Conservation (phyloP, 2,113 vertebrate genomes). For the Mirza zaza region DNA sequence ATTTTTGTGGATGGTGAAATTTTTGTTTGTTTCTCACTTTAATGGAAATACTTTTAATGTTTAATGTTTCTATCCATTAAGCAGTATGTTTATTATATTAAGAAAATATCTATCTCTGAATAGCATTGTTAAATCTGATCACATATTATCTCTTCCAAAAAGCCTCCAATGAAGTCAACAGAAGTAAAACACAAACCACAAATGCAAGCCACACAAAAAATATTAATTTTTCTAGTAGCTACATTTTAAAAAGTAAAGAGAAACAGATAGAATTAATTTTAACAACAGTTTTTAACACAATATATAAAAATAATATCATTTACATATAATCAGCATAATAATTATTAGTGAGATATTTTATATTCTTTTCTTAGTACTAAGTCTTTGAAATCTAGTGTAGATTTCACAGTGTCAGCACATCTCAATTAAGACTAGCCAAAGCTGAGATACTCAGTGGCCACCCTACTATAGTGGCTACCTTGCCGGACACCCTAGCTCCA, state of each 20-base stretch:
- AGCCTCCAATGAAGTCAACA: neutral
- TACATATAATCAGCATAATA: neutral
- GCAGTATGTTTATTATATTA: neutral
- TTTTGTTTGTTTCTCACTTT: neutral
- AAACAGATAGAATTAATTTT: neutral
- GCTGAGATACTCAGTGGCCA: neutral
- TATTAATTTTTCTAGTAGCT: conserved; percentile 29
- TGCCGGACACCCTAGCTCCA: neutral
- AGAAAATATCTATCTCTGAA: neutral
- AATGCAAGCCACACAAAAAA: neutral
- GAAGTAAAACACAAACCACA: neutral
- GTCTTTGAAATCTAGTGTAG: neutral
- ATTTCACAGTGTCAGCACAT: neutral
- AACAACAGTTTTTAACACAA: neutral
- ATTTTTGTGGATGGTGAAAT: neutral
- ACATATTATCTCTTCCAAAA: neutral
- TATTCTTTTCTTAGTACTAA: neutral
- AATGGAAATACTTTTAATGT: neutral
- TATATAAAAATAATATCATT: neutral
- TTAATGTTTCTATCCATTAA: conserved; percentile 16
- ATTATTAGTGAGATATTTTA: neutral
- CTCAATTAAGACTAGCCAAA: neutral
- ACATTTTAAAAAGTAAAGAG: neutral
- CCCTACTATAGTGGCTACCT: neutral
- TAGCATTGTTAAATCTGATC: conserved; percentile 10